phyloP scores from a whole-genome alignment of 2,797 vertebrate species.

The Poecilia wingei region DNA sequence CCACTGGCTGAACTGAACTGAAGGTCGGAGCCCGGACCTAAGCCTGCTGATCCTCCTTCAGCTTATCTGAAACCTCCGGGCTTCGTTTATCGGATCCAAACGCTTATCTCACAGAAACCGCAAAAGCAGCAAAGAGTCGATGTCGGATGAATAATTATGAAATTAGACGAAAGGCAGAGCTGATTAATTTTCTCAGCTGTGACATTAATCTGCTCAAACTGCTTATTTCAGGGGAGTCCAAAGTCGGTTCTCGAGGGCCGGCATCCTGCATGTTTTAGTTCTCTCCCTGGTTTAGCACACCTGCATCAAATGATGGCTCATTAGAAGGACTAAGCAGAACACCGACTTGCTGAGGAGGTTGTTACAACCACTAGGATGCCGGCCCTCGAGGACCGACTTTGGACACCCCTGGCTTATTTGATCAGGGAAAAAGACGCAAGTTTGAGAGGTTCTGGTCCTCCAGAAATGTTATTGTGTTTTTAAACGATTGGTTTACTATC shows the following conservation, averaged over 20 bases:
- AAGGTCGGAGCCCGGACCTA: not conserved
- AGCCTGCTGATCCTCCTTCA: slow-evolving; percentile 2
- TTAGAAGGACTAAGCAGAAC: no score
- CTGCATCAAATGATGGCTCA: no score
- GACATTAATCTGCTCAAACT: not conserved
- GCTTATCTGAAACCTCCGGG: not conserved
- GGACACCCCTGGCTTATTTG: not conserved
- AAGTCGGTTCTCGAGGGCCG: no score
- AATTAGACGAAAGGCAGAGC: not conserved
- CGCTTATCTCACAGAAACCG: not conserved
- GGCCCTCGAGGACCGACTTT: no score
- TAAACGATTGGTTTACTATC: no score
- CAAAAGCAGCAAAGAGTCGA: not conserved
- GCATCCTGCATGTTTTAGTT: no score
- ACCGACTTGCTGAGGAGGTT: no score
- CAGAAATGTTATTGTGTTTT: no score
- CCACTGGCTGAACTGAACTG: not conserved
- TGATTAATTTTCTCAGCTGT: not conserved
- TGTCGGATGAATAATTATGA: not conserved
- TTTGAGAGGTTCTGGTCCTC: not conserved
- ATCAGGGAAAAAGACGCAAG: not conserved
- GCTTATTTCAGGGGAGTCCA: not conserved
- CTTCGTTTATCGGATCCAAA: not conserved
- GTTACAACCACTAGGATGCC: no score
- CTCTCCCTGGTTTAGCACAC: no score